phyloP scores from a whole-genome alignment of 2,888 invertebrate species.

The Rhogogaster chlorosoma region DNA sequence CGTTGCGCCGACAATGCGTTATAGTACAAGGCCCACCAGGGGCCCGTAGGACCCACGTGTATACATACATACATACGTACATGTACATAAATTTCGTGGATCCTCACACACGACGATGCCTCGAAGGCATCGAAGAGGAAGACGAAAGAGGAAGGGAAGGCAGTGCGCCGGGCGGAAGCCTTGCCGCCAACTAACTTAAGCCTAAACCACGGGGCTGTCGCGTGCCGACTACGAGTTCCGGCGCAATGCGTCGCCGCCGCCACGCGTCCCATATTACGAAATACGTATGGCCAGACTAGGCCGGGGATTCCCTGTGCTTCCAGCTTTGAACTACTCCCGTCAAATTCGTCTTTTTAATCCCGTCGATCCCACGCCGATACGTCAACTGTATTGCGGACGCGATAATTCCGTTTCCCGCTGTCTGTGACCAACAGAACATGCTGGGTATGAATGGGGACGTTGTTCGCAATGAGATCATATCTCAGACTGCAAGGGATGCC shows the following conservation, averaged over 20 bases:
- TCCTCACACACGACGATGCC: background rate
- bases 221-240: constrained; percentile 44
- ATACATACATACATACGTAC: background rate
- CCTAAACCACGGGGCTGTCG: constrained; percentile 47
- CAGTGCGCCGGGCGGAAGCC: constrained; percentile 12
- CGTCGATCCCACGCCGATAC: constrained; percentile 59
- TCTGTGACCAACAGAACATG: background rate
- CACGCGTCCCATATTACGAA: constrained; percentile 67
- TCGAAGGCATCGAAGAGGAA: constrained; percentile 12
- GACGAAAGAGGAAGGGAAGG: background rate
- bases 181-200: constrained; percentile 21
- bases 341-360: background rate
- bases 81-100: constrained; percentile 1
- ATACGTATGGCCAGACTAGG: constrained; percentile 53
- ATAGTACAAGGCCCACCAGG: constrained; percentile 38
- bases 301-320: background rate
- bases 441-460: background rate
- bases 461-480: background rate
- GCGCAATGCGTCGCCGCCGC: constrained; percentile 51
- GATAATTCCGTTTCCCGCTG: constrained; percentile 10
- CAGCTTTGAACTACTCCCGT: background rate
- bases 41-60: constrained; percentile 21
- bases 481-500: background rate
- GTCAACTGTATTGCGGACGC: constrained; percentile 58
- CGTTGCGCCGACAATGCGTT: constrained; percentile 41